A percentile compares a stretch with the other conserved stretches of the same genome.
phyloP scores from a whole-genome alignment of 2,113 vertebrate genomes.

The Hippolais icterina region DNA sequence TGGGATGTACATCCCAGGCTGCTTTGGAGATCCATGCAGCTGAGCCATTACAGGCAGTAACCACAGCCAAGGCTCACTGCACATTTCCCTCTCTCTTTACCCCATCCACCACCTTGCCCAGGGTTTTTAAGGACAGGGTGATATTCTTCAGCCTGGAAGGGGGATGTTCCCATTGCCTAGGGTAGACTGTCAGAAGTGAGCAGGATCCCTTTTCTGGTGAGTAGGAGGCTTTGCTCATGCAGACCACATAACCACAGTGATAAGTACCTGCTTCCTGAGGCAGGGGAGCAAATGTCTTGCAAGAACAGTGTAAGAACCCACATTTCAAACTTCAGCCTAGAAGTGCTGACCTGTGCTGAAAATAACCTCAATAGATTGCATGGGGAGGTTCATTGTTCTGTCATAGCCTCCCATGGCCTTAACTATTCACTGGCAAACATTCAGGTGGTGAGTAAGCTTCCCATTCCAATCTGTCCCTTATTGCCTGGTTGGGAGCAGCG shows the following conservation, averaged over 20 bases:
- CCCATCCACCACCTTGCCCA: not conserved
- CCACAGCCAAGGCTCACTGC: not conserved
- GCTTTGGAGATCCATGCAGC: not conserved
- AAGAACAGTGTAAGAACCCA: not conserved
- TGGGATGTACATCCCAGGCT: not conserved
- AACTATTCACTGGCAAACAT: not conserved
- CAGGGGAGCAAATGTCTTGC: not conserved
- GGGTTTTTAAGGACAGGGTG: not conserved
- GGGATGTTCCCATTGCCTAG: not conserved
- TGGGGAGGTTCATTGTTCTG: not conserved
- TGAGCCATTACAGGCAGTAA: accelerated
- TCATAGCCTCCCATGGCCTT: not conserved
- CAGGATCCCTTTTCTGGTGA: not conserved
- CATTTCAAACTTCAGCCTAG: not conserved
- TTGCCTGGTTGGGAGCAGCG: not conserved
- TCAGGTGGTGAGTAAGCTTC: not conserved
- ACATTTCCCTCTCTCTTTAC: not conserved
- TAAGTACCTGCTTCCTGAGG: conserved; percentile 18
- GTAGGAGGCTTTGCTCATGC: not conserved
- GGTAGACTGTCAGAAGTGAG: not conserved
- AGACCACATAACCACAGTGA: not conserved
- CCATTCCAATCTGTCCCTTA: not conserved
- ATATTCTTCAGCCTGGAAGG: not conserved
- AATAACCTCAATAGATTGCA: not conserved
- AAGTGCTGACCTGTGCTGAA: not conserved